Evolutionary conservation across 2,888 invertebrate species (phyloP).

Genomic region (Siphlonurus alternatus): DNA sequence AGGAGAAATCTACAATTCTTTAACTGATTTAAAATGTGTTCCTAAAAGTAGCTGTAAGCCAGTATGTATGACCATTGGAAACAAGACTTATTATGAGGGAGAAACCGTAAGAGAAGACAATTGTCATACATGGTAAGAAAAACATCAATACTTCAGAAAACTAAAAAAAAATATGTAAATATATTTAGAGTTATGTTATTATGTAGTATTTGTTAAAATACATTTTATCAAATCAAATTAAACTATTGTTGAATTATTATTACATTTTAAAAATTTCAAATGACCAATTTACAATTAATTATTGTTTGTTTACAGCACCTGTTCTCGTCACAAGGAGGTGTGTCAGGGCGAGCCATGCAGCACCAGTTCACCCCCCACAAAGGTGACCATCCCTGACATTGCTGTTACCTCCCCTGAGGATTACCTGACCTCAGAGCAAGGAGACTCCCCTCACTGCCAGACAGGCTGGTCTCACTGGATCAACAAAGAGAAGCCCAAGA

Average conservation of each 20-base stretch:
- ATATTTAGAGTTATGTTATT: too few species aligned
- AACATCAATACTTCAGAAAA: constrained; percentile 11
- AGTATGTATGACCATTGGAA: constrained; percentile 50
- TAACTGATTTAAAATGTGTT: constrained; percentile 51
- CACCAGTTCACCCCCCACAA: constrained; percentile 14
- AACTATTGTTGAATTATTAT: too few species aligned
- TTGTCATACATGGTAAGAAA: constrained; percentile 54
- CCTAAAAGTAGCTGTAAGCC: constrained; percentile 53
- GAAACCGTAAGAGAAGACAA: constrained; percentile 55
- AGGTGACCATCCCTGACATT: constrained; percentile 10
- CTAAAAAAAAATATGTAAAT: too few species aligned
- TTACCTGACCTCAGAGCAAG: too few species aligned
- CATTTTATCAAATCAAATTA: too few species aligned
- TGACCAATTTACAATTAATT: too few species aligned
- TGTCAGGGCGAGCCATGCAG: constrained; percentile 19
- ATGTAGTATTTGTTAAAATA: too few species aligned
- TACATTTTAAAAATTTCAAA: too few species aligned
- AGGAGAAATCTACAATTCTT: constrained; percentile 55
- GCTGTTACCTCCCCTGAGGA: too few species aligned
- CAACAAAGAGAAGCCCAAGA: constrained; percentile 34
- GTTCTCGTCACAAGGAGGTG: constrained; percentile 20
- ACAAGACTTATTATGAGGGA: constrained; percentile 51
- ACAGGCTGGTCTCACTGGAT: constrained; percentile 78
- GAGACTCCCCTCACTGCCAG: too few species aligned
- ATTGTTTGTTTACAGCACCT: constrained; percentile 17